These are phyloP conservation scores for Drosophila prostipennis DNA, from an alignment of 2,888 invertebrate species.

Conservation along the genomic window DNA sequence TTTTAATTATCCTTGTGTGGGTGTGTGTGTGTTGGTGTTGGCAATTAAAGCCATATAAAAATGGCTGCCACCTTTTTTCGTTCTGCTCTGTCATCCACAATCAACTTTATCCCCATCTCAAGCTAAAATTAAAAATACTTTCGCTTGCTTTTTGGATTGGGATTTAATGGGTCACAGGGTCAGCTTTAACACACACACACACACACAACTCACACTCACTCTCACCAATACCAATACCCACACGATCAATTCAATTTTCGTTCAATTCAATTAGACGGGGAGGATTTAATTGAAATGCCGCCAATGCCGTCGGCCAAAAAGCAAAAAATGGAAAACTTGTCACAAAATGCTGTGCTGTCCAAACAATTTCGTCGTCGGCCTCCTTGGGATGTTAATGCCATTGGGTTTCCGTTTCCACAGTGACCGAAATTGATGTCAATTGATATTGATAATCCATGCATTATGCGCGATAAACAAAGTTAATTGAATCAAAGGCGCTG, in stretches of 20 bases:
- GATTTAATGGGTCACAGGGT: slow-evolving; percentile 49
- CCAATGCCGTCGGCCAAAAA: slow-evolving; percentile 2
- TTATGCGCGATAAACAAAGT: slow-evolving; percentile 58
- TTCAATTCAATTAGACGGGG: slow-evolving; percentile 51
- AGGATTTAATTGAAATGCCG: slow-evolving; percentile 55
- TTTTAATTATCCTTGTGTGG: slow-evolving; percentile 44
- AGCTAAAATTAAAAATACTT: slow-evolving; percentile 48
- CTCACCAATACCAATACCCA: neutral
- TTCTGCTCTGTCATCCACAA: slow-evolving; percentile 28
- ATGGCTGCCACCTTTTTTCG: slow-evolving; percentile 1
- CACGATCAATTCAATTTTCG: slow-evolving; percentile 49
- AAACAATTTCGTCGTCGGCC: slow-evolving; percentile 16
- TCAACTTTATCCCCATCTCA: slow-evolving; percentile 39
- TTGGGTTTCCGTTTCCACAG: slow-evolving; percentile 17
- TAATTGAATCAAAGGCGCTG: slow-evolving; percentile 53
- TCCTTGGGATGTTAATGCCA: slow-evolving; percentile 26
- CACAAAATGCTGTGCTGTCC: slow-evolving; percentile 39
- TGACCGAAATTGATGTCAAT: slow-evolving; percentile 53
- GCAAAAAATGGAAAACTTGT: slow-evolving; percentile 25
- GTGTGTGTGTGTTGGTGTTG: slow-evolving; percentile 19
- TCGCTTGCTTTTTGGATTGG: slow-evolving; percentile 9
- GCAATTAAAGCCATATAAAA: slow-evolving; percentile 47
- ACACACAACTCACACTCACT: neutral
- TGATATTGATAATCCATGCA: slow-evolving; percentile 60
- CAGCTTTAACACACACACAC: slow-evolving; percentile 37